Evolutionary conservation across 2,113 vertebrate genomes (phyloP), one percentile per base, ranked within the genome.

Genomic region (Onychostruthus taczanowskii): DNA sequence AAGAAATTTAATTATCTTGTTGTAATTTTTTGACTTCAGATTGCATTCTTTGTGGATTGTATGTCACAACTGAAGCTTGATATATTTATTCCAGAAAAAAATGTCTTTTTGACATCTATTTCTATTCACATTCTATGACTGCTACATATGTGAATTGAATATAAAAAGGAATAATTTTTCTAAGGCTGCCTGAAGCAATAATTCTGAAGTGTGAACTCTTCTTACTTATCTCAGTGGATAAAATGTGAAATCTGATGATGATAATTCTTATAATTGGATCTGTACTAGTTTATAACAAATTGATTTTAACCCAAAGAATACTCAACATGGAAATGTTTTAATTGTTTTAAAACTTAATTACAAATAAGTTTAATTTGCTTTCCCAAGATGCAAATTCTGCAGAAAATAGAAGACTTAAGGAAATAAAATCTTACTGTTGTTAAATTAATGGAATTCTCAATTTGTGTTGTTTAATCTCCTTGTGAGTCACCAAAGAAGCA

Each of bases 201-300:
- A 77, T 94, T 90, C 52, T 30, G 24, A 70, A 91, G 79, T 59
- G 67, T 84, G 83, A 93, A 44, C 63, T 87, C 2, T 77, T 84
- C 41, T 82, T 91, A 17, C 61, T 84, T 89, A 89, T 76, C 77
- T 91, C n/a, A n/a, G 59, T 81, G 22, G 37, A 92, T 84, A 52
- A 83, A 90, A 85, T 94, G 84, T 87, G 81, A 85, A 95, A 80
- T 90, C 11, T 68, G 62, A 75, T 74, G 63, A 87, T 82, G 62
- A 72, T 89, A 90, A 75, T 94, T 88, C 83, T 93, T 93, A 33
- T 73, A 87, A 88, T 84, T 86, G 50, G 56, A 67, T 80, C 56
- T 74, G 27, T 62, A 47, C 30, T 39, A 44, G 28, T 58, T 78
- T 83, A 49, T 78, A 39, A 55, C 62, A 85, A 91, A 85, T 50